Evolutionary conservation across 35 echinoderm and acorn worm species (phyloP).

Genomic region (Lytechinus variegatus): DNA sequence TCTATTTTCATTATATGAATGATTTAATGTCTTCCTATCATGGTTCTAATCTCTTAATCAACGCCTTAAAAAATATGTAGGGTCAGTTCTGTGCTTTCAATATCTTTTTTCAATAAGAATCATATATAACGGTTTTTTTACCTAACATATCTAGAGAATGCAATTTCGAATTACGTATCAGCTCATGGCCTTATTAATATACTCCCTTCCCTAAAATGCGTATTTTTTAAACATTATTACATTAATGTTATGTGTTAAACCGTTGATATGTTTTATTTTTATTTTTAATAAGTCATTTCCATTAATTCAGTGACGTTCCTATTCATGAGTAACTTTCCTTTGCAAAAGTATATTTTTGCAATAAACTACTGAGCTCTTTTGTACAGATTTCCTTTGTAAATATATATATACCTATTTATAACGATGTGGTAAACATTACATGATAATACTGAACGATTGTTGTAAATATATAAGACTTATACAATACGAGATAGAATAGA

Average conservation of each 20-base stretch:
- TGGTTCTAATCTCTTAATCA: too few relatives aligned
- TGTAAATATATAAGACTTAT: slow-evolving; percentile 24
- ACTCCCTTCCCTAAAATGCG: background rate
- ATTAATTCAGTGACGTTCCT: slow-evolving; percentile 42
- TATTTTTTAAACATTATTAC: background rate
- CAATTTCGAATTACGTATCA: background rate
- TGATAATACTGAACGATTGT: background rate
- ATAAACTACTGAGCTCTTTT: background rate
- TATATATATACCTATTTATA: slow-evolving; percentile 36
- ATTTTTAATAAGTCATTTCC: slow-evolving; percentile 21
- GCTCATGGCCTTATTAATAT: background rate
- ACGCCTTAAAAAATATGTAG: too few relatives aligned
- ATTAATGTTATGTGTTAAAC: background rate
- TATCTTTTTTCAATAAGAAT: too few relatives aligned
- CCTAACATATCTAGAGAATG: too few relatives aligned
- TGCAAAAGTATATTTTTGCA: slow-evolving; percentile 32
- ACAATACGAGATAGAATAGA: background rate
- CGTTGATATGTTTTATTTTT: background rate
- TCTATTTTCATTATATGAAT: too few relatives aligned
- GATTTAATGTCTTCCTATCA: too few relatives aligned
- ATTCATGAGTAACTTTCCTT: slow-evolving; percentile 25
- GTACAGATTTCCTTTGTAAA: slow-evolving; percentile 25
- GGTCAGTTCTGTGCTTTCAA: too few relatives aligned
- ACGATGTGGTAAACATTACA: background rate
- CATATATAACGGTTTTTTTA: too few relatives aligned